Base-by-base conservation (phyloP, 1,140 invertebrate genomes). In the Lordiphosa collinella region DNA sequence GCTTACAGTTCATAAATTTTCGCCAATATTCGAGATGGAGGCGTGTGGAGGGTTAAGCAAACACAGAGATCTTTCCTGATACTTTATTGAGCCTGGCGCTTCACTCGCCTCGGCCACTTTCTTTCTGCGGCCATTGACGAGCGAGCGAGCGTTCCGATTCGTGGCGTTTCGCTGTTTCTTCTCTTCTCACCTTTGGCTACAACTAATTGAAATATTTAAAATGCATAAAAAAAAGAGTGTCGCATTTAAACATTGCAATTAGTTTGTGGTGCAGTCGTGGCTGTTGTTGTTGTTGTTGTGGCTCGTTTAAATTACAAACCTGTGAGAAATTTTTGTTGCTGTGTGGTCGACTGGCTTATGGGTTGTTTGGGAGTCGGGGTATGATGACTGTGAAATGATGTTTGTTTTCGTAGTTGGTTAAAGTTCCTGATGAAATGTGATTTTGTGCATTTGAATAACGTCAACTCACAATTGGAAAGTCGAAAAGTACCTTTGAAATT, bases 1-100 rank as follows among this genome's bases (percentile, higher is more conserved):
- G 78, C 73, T 85, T 78, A 78, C 72, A 78, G 78, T 84, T 84
- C 72, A 84, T 84, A 84, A 84, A 84, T 84, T 85, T 84, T 85
- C 61, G 51, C 65, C 70, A 71, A 80, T 71, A 75, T 73, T 75
- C 65, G 60, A 51, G 52, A 34, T 18, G 63, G 63, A 44, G 62
- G 58, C 38, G 65, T 47, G 52, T 29, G 31, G 11, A 3, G 53
- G 57, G 62, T 70, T 66, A 70, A 63, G 35, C 60, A 60, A 61
- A 55, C 52, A 70, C 50, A 54, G 43, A 9, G 6, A 22, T 43
- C 46, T 55, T 46, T 37, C 29, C 25, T 49, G 18, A 25, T 43
- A 51, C 57, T 43, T 31, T 55, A 50, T 51, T 66, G 64, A 50
- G 68, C 60, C 44, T 59, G 65, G 65, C 64, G 65, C 65, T 64